Evolutionary conservation across 1,140 invertebrate genomes (phyloP).

Genomic region (Drosophila dunni): DNA sequence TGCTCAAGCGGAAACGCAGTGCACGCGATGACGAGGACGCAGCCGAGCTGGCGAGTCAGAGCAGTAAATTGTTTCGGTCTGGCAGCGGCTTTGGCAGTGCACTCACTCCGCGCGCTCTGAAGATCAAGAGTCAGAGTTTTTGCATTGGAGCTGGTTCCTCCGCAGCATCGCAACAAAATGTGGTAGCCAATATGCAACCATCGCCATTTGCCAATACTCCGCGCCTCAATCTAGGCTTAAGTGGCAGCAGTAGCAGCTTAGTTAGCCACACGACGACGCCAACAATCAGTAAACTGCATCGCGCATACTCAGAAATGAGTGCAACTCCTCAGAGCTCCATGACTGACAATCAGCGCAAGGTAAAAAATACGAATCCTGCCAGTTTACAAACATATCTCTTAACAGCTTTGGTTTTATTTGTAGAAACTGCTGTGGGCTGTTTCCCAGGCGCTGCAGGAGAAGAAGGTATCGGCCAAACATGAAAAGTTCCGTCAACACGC

Average conservation of each 20-base stretch:
- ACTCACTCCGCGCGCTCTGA: constrained; percentile 75
- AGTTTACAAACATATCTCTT: too few relatives aligned
- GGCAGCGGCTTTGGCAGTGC: constrained; percentile 52
- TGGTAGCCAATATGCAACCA: constrained; percentile 6
- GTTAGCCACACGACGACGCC: constrained; percentile 34
- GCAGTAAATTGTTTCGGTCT: constrained; percentile 69
- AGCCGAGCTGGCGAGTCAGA: constrained; percentile 70
- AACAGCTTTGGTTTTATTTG: too few relatives aligned
- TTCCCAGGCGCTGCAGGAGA: constrained; percentile 86
- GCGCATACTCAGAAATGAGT: constrained; percentile 72
- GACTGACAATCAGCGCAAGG: constrained; percentile 81
- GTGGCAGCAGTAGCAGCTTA: constrained; percentile 57
- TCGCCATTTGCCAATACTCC: constrained; percentile 5
- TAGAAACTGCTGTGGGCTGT: constrained; percentile 89
- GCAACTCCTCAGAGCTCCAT: constrained; percentile 63
- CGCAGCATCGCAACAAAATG: constrained; percentile 37
- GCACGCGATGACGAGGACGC: constrained; percentile 68
- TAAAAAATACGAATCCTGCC: constrained; percentile 8
- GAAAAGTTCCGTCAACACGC: constrained; percentile 87
- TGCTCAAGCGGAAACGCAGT: constrained; percentile 74
- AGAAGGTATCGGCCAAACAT: constrained; percentile 86
- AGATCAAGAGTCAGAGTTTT: constrained; percentile 83
- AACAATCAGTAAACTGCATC: constrained; percentile 54
- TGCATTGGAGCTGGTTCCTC: constrained; percentile 84
- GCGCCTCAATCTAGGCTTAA: constrained; percentile 46